Percentiles rank a stretch among this genome's conserved stretches.
Evolutionary conservation across 2,888 invertebrate genomes (phyloP).

Genomic region (Tetrapedia diversipes): DNA sequence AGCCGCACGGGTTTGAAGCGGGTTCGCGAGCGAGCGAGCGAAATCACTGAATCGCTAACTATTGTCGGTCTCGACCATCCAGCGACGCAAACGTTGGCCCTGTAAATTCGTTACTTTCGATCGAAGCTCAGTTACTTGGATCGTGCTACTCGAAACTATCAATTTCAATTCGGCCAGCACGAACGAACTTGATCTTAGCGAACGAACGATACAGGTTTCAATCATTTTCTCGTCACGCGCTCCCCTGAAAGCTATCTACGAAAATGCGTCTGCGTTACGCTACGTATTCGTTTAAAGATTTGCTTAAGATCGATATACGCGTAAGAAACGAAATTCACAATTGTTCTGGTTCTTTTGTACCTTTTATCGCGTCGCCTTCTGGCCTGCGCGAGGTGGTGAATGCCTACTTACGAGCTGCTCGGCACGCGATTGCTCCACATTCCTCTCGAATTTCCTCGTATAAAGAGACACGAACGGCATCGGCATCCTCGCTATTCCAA

Average conservation of each 20-base stretch:
- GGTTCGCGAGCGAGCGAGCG: background rate
- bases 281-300: background rate
- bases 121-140: slow-evolving; percentile 1
- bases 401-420: slow-evolving; percentile 41
- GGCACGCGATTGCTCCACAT: slow-evolving; percentile 49
- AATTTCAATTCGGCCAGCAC: too few relatives aligned
- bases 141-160: slow-evolving; percentile 1
- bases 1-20: background rate
- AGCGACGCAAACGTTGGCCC: background rate
- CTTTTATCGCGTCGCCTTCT: slow-evolving; percentile 11
- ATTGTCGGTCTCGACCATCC: background rate
- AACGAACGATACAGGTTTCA: too few relatives aligned
- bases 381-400: slow-evolving; percentile 1
- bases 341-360: background rate
- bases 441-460: slow-evolving; percentile 36
- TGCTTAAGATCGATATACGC: background rate
- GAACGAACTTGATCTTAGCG: too few relatives aligned
- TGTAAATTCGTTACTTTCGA: background rate
- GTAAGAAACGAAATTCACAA: background rate
- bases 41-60: slow-evolving; percentile 21
- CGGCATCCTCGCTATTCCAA: slow-evolving; percentile 45
- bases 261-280: background rate
- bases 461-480: slow-evolving; percentile 38
- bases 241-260: too few relatives aligned
- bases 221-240: background rate